Base-by-base conservation (phyloP, 1,140 invertebrate genomes). In the Lutraria rhynchaena region DNA sequence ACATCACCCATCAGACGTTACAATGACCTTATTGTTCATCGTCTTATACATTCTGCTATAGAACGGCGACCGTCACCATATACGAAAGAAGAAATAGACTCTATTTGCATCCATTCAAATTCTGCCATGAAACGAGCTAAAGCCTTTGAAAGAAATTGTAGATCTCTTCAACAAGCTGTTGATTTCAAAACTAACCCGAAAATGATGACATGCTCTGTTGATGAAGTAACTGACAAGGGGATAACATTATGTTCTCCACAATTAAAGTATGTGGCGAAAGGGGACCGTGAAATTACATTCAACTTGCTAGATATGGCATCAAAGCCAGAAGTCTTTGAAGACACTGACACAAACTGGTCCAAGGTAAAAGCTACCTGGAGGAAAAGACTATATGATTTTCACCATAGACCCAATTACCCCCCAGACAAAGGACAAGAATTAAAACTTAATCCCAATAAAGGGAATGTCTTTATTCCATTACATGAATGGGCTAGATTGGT, bases 1-100 rank as follows among this genome's bases (percentile, higher is more conserved):
- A 99, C 97, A 13, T 98, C 96, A 37, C 98, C 98, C 0, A 98
- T 99, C 84, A 93, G 97, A 87, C 94, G 97, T 65, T 99, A 98
- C 93, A 94, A 97, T 0, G 97, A 98, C 92, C 94, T 98, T 35
- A 94, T 98, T 87, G 97, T 98, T 19, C 98, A 99, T 91, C 94
- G 96, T 89, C 94, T 94, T 77, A 91, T 92, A 22, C 90, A 87
- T 13, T 92, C 96, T 17, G 95, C 95, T 29, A 95, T 98, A 63
- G 95, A 67, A n/a, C 53, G 61, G 11, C 51, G 49, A 24, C 58
- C 61, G 11, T 67, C 57, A 70, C 82, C 86, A 4, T 87, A 87
- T 58, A 67, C 46, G 31, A 65, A 74, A 27, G 29, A 77, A 33
- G 87, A 88, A 19, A 81, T 89, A 17, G 74, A 63, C 17, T 58